Base-by-base conservation (phyloP, 2,797 vertebrate genomes). In the Distichodus sexfasciatus region DNA sequence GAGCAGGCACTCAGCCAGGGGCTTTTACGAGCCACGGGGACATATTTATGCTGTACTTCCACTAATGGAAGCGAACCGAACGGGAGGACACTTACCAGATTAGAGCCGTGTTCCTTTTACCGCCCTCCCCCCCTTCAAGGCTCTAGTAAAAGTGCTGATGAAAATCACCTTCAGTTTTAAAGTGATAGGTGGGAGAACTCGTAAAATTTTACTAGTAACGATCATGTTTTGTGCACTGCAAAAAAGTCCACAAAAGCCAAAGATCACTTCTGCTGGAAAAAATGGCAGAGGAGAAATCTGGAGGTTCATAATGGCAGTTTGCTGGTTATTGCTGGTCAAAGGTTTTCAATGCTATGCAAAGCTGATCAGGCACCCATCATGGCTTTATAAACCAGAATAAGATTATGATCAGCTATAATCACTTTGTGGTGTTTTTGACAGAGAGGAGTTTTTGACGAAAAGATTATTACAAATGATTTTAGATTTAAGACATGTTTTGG, bases 31-130 rank as follows among this genome's bases (percentile, higher is more conserved):
- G 72, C 72, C 65, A 72, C 54, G 62, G 72, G 74, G 78, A 75
- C 74, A 75, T 78, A 77, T 83, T 81, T 80, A 77, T 81, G 74
- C 64, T 68, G 62, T 76, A 76, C 74, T 76, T 79, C 74, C 66
- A 65, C 78, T 81, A 81, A 83, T 81, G 75, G 76, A 80, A 81
- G 72, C 66, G 69, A 64, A 80, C 78, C 79, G 67, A 72, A 73
- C 41, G 65, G 69, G 74, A 79, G 59, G 61, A 71, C 69, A 76
- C 71, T 78, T 69, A 71, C 65, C 72, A 79, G 67, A 74, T 76
- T 70, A 76, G 55, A 66, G 36, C 70, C 11, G 58, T 26, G 47
- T 70, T 74, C 71, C 48, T 19, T 51, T 72, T 72, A 71, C n/a
- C n/a, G n/a, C n/a, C n/a, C n/a, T n/a, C n/a, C n/a, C n/a, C 53